Evolutionary conservation across 1,140 invertebrate genomes (phyloP).

Genomic region (Panagrolaimus sp.): DNA sequence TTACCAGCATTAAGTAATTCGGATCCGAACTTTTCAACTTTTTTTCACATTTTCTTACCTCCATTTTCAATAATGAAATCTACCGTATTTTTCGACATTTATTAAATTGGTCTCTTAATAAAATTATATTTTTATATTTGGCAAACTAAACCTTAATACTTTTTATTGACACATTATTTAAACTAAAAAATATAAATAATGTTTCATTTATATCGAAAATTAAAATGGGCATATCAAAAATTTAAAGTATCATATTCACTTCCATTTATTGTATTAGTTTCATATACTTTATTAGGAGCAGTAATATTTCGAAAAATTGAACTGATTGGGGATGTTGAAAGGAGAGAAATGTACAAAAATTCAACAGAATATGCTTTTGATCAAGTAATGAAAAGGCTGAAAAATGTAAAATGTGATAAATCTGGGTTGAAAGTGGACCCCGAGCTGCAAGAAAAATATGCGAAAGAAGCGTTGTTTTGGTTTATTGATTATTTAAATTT

Average conservation of each 20-base stretch:
- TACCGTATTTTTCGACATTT: no score
- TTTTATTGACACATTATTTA: neutral
- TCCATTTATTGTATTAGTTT: constrained; percentile 42
- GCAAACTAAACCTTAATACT: neutral
- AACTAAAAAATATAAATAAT: neutral
- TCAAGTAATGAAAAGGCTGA: constrained; percentile 48
- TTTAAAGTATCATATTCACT: constrained; percentile 41
- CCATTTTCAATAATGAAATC: no score
- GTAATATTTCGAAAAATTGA: constrained; percentile 47
- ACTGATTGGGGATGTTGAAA: constrained; percentile 38
- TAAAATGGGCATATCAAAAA: constrained; percentile 6
- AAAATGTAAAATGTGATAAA: constrained; percentile 41
- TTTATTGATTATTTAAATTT: constrained; percentile 56
- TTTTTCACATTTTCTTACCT: no score
- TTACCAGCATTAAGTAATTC: no score
- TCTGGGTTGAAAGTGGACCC: constrained; percentile 7
- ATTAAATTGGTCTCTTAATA: neutral
- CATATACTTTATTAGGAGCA: constrained; percentile 44
- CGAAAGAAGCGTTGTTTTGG: constrained; percentile 52
- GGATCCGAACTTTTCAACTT: no score
- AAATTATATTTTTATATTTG: neutral
- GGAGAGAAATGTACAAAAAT: constrained; percentile 34
- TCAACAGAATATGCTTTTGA: constrained; percentile 51
- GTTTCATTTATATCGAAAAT: neutral
- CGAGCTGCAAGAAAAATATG: constrained; percentile 22